A percentile compares a stretch with the other conserved stretches of the same genome.
Conservation (phyloP, 2,113 vertebrate species). For the Empidonax alnorum region DNA sequence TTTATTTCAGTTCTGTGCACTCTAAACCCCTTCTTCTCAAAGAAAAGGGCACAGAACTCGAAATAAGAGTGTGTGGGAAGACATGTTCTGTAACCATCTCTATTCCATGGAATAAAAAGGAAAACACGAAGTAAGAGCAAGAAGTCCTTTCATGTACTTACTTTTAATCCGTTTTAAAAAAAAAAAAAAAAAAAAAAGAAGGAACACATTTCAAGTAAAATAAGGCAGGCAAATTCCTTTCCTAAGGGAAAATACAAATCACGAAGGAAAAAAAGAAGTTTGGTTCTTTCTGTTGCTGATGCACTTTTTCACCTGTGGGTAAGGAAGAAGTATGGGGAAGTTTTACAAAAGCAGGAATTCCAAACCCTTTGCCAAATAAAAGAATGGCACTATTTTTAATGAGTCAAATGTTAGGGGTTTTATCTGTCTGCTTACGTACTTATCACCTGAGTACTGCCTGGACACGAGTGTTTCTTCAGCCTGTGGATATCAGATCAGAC, state of each 20-base stretch:
- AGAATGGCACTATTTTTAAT: neutral
- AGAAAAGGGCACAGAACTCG: constrained; percentile 31
- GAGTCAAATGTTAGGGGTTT: neutral
- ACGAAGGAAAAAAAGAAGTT: neutral
- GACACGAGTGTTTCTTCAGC: neutral
- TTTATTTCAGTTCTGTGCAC: constrained; percentile 35
- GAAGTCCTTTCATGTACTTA: neutral
- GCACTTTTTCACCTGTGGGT: neutral
- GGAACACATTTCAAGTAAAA: neutral
- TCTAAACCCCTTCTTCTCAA: constrained; percentile 34
- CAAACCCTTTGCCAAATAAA: neutral
- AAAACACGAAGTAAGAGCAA: neutral
- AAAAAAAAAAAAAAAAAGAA: neutral
- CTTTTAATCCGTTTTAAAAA: neutral
- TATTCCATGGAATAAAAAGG: neutral
- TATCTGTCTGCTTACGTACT: neutral
- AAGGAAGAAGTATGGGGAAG: neutral
- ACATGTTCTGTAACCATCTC: constrained; percentile 42
- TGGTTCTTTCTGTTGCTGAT: neutral
- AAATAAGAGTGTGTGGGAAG: constrained; percentile 51
- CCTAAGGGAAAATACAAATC: neutral
- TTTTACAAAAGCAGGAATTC: neutral
- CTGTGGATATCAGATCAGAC: neutral
- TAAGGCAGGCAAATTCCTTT: neutral
- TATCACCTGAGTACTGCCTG: neutral